Evolutionary conservation across 2,113 vertebrate genomes (phyloP).

Genomic region (Anhinga anhinga): DNA sequence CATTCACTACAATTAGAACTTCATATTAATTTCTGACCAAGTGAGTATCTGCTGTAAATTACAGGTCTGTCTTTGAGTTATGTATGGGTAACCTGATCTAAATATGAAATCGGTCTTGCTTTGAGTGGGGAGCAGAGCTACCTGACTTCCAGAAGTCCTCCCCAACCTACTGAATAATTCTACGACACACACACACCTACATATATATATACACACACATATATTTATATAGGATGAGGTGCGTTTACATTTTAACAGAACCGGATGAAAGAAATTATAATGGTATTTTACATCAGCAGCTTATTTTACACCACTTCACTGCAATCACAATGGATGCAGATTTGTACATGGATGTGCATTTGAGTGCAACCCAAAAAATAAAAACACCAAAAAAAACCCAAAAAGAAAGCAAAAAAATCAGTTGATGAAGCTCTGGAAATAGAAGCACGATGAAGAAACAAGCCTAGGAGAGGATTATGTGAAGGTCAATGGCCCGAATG

Average conservation of each 20-base stretch:
- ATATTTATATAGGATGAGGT: not conserved
- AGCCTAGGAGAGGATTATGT: constrained; percentile 55
- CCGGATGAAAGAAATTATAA: not conserved
- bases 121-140: not conserved
- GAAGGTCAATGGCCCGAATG: constrained; percentile 38
- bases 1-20: not conserved
- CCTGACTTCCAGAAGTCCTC: not conserved
- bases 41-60: not conserved
- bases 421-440: constrained; percentile 44
- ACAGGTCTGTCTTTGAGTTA: not conserved
- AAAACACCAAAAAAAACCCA: no score
- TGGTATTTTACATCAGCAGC: not conserved
- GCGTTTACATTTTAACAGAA: not conserved
- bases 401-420: not conserved
- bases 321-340: not conserved
- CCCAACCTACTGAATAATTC: not conserved
- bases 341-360: not conserved
- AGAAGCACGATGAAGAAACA: constrained; percentile 51
- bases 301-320: not conserved
- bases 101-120: not conserved
- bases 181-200: not conserved
- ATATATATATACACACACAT: not conserved
- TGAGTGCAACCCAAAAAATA: not conserved
- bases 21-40: not conserved
- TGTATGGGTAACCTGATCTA: not conserved